Evolutionary conservation across 2,888 invertebrate genomes (phyloP).

Genomic region (Dolomedes plantarius): DNA sequence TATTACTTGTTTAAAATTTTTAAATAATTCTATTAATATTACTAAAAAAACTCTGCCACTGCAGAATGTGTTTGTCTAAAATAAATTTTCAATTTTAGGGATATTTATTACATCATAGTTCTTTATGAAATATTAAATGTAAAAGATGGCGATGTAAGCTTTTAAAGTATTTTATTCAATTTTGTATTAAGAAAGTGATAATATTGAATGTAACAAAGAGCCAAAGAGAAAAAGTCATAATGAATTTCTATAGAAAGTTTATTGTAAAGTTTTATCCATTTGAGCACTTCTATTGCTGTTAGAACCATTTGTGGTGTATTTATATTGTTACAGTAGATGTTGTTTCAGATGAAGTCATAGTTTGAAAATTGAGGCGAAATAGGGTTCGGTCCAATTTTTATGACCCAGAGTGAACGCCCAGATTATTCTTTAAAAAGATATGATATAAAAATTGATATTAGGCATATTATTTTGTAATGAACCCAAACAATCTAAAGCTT

Average conservation of each 20-base stretch:
- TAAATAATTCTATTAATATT: too few species aligned
- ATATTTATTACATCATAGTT: background rate
- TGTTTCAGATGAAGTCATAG: conserved; percentile 54
- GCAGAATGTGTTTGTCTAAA: too few species aligned
- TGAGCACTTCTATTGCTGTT: conserved; percentile 71
- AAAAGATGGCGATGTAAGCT: conserved; percentile 30
- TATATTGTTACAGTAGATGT: conserved; percentile 67
- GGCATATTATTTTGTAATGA: too few species aligned
- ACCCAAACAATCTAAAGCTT: too few species aligned
- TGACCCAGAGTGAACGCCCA: background rate
- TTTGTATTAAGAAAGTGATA: conserved; percentile 52
- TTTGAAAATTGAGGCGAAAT: conserved; percentile 41
- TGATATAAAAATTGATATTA: background rate
- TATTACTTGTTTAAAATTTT: too few species aligned
- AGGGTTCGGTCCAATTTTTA: conserved; percentile 44
- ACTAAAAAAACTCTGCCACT: too few species aligned
- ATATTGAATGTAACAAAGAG: conserved; percentile 41
- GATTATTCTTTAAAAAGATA: background rate
- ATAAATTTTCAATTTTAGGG: background rate
- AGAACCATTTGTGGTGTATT: conserved; percentile 68
- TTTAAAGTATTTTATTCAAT: conserved; percentile 69
- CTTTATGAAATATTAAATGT: background rate
- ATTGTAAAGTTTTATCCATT: conserved; percentile 67
- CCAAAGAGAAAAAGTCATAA: conserved; percentile 49
- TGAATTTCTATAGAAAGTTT: conserved; percentile 69